phyloP scores from a whole-genome alignment of 2,888 invertebrate species.

The Xylophagus ater region DNA sequence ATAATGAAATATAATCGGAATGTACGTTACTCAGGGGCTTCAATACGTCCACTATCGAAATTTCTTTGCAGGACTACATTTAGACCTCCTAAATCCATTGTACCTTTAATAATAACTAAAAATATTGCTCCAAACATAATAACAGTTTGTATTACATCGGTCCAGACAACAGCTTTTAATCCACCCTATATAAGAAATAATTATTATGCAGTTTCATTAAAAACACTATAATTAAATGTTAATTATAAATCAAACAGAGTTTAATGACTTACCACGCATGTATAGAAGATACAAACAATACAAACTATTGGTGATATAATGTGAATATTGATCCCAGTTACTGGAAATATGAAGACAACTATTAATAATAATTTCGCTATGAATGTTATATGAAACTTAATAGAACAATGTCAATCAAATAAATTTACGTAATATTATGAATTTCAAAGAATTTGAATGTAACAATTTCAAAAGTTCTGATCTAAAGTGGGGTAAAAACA shows the following conservation, averaged over 20 bases:
- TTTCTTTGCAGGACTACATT: conserved; percentile 53
- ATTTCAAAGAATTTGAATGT: no score
- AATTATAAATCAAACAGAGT: no score
- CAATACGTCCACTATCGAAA: conserved; percentile 56
- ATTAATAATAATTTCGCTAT: no score
- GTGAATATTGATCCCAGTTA: conserved; percentile 61
- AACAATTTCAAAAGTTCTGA: no score
- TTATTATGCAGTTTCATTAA: background rate
- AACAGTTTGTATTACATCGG: conserved; percentile 67
- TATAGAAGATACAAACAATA: conserved; percentile 73
- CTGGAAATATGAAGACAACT: no score
- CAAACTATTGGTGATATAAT: conserved; percentile 73
- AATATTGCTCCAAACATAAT: conserved; percentile 66
- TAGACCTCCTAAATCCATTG: conserved; percentile 59
- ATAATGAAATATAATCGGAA: background rate
- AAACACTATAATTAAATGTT: background rate
- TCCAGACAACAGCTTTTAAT: conserved; percentile 71
- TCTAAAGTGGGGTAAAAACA: no score
- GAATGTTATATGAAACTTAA: no score
- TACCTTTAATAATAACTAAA: conserved; percentile 61
- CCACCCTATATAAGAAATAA: conserved; percentile 48
- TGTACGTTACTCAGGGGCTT: conserved; percentile 55
- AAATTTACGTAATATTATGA: no score
- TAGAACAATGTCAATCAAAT: no score
- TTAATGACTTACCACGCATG: conserved; percentile 78